A percentile compares a stretch with the other conserved stretches of the same genome.
phyloP scores from a whole-genome alignment of 2,113 vertebrate genomes.

The Phrynosoma platyrhinos region DNA sequence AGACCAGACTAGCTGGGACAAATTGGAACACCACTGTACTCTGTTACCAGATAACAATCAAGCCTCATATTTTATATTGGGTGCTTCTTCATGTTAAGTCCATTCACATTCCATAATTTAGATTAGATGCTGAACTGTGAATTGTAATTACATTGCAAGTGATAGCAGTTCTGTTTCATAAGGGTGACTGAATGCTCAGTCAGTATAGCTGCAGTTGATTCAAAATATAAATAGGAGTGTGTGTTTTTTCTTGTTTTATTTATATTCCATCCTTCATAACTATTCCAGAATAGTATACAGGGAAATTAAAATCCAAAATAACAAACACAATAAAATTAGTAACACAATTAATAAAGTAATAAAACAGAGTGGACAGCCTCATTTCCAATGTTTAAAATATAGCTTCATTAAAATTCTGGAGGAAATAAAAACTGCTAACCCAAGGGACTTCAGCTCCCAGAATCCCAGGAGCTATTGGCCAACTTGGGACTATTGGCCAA shows the following conservation, averaged over 20 bases:
- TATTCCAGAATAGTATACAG: neutral
- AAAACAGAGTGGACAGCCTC: neutral
- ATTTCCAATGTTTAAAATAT: neutral
- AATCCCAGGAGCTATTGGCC: too few species aligned
- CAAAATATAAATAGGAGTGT: neutral
- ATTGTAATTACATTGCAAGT: constrained; percentile 9
- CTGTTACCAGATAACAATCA: constrained; percentile 15
- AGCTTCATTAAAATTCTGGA: neutral
- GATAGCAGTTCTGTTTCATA: neutral
- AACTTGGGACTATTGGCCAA: too few species aligned
- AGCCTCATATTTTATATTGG: neutral
- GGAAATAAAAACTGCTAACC: too few species aligned
- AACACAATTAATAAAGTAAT: neutral
- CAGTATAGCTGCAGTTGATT: neutral
- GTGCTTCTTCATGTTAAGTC: neutral
- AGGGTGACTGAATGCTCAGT: neutral
- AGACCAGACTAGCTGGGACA: constrained; percentile 51
- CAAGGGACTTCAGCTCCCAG: too few species aligned
- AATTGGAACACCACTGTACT: constrained; percentile 58
- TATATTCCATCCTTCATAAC: neutral
- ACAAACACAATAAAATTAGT: neutral
- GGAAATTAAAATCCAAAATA: neutral
- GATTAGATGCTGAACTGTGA: constrained; percentile 12
- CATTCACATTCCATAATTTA: neutral
- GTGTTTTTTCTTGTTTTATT: neutral